A percentile compares a stretch with the other conserved stretches of the same genome.
phyloP scores from a whole-genome alignment of 2,888 invertebrate species.

The Lathronympha strigana region DNA sequence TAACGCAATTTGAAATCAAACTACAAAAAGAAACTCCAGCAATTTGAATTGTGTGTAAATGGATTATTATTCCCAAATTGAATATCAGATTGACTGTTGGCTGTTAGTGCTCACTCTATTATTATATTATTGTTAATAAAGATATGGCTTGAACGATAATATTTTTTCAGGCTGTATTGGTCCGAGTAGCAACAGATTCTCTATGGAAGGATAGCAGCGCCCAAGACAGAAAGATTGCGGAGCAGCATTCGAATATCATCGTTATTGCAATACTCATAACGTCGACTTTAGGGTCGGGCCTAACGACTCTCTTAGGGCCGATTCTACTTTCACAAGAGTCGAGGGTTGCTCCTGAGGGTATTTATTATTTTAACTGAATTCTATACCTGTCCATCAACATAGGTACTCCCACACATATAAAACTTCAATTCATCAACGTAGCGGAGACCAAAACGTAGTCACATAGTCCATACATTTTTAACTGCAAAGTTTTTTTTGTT shows the following conservation, averaged over 20 bases:
- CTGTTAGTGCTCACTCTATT: conserved; percentile 9
- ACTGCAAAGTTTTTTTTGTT: background rate
- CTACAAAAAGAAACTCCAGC: too few species aligned
- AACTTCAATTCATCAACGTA: background rate
- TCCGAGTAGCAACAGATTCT: conserved; percentile 75
- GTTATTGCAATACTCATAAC: conserved; percentile 77
- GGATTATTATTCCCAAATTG: too few species aligned
- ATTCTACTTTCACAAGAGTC: conserved; percentile 69
- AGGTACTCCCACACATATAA: background rate
- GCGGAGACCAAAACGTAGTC: background rate
- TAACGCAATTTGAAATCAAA: too few species aligned
- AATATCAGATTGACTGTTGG: too few species aligned
- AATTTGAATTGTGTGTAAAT: too few species aligned
- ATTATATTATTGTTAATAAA: conserved; percentile 29
- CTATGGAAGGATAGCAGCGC: conserved; percentile 63
- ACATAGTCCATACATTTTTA: background rate
- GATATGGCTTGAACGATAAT: conserved; percentile 41
- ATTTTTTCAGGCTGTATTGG: conserved; percentile 75
- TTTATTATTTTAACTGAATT: conserved; percentile 41
- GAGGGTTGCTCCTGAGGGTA: conserved; percentile 73
- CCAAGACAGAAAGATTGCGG: conserved; percentile 67
- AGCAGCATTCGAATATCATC: conserved; percentile 76
- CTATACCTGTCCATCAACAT: background rate
- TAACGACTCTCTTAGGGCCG: conserved; percentile 74
- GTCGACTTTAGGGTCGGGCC: conserved; percentile 69